Evolutionary conservation across 92 coral and sea anemone species (phyloP), one percentile per base, ranked within the genome.

Genomic region (Pocillopora meandrina): DNA sequence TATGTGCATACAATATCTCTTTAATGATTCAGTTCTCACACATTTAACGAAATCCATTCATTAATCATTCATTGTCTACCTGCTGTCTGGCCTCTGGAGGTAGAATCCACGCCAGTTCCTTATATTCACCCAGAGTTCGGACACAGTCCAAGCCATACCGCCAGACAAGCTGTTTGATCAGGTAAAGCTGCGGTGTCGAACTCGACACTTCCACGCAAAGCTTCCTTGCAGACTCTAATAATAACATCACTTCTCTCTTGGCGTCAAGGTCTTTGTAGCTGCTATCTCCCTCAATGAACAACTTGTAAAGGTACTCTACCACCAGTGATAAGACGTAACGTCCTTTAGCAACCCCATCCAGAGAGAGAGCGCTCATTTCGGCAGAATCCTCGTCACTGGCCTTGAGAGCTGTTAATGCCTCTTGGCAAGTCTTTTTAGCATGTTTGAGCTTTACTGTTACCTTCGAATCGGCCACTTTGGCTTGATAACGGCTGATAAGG

Each of bases 91-190:
- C 88, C 36, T 84, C 89, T 55, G 84, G 66, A 10, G 95, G 95
- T 12, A 92, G 9, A 52, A 92, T 80, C 95, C 95, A 92, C 62
- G 84, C 82, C 56, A 92, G 85, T 56, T 89, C 89, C 33, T 80
- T 63, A 67, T 68, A 76, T 20, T 66, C 63, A 23, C 85, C 90
- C 69, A 90, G 86, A 52, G 81, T 83, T 33, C 80, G 67, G 47
- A 92, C 87, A 19, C 87, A 77, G 59, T 92, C 91, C 10, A 89
- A 84, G 8, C 95, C 95, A 84, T 87, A 84, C 55, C 82, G 88
- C 70, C 95, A 83, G 63, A 89, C 90, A 57, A 92, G 80, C 85
- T 92, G 91, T 58, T 89, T 92, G 15, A 92, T 72, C 20, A 92
- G 73, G 77, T 82, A 92, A 23, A 92, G 72, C 75, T 77, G 86